phyloP scores from a whole-genome alignment of 2,113 vertebrate genomes.

The Cebidichthys violaceus region DNA sequence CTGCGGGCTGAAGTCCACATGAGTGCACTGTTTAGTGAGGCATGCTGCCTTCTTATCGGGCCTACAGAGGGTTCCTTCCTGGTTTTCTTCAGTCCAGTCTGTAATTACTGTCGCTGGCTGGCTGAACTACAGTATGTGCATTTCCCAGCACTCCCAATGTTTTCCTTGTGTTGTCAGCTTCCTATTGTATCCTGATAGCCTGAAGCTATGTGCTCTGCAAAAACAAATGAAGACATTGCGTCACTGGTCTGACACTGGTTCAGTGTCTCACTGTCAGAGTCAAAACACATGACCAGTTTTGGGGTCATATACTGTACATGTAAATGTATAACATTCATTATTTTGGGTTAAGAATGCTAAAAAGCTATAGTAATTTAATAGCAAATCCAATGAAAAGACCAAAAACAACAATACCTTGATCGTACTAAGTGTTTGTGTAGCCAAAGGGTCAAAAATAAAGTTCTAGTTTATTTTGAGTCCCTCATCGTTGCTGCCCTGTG shows the following conservation, averaged over 20 bases:
- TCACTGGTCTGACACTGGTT: conserved; percentile 31
- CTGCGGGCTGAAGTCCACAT: conserved; percentile 49
- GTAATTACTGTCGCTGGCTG: conserved; percentile 77
- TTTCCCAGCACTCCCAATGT: conserved; percentile 76
- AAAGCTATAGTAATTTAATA: not conserved
- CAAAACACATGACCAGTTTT: not conserved
- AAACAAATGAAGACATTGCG: conserved; percentile 56
- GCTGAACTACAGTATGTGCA: conserved; percentile 50
- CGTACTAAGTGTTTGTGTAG: not conserved
- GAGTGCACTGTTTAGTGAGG: conserved; percentile 71
- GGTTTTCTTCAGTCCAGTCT: conserved; percentile 78
- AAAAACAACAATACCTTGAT: not conserved
- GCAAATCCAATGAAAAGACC: not conserved
- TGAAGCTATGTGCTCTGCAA: conserved; percentile 52
- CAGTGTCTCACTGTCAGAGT: not conserved
- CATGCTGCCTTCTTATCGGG: conserved; percentile 78
- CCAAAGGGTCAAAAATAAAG: not conserved
- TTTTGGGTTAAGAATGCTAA: not conserved
- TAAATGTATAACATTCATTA: not conserved
- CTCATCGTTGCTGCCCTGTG: not conserved
- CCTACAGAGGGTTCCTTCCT: conserved; percentile 83
- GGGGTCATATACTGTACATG: not conserved
- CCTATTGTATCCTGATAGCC: conserved; percentile 77
- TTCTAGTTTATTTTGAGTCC: not conserved
- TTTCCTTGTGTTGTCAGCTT: conserved; percentile 78